Evolutionary conservation across 2,797 vertebrate genomes (phyloP).

Genomic region (Gallinago nigripennis): DNA sequence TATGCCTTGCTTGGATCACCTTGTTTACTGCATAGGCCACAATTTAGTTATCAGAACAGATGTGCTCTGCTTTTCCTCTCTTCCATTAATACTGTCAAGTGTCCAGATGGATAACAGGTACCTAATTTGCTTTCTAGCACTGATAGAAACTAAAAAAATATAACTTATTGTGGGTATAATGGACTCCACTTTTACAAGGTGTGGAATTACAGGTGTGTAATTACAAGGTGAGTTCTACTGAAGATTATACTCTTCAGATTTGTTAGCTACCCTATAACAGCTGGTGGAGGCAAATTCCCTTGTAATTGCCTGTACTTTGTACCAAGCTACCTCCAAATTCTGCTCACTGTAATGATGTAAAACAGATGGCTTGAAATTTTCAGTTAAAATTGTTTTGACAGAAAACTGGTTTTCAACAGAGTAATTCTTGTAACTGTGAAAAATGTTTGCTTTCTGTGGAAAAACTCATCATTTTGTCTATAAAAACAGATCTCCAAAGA

Average conservation of each 20-base stretch:
- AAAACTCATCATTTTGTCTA: neutral
- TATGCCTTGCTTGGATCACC: constrained; percentile 17
- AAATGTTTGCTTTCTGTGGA: neutral
- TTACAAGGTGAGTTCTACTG: neutral
- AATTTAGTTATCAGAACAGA: constrained; percentile 59
- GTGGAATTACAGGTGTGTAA: neutral
- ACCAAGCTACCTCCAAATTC: neutral
- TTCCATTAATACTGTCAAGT: constrained; percentile 45
- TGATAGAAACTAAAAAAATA: constrained; percentile 19
- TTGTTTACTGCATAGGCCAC: neutral
- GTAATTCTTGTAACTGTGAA: neutral
- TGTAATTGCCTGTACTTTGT: neutral
- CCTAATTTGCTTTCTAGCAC: constrained; percentile 14
- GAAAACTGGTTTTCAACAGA: constrained; percentile 1
- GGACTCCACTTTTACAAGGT: neutral
- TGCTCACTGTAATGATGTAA: neutral
- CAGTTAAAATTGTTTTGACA: constrained; percentile 36
- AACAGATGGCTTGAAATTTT: constrained; percentile 35
- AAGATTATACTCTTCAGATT: neutral
- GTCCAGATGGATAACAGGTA: constrained; percentile 49
- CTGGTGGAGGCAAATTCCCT: neutral
- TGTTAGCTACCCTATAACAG: neutral
- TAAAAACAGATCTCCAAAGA: neutral
- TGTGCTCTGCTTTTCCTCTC: constrained; percentile 10
- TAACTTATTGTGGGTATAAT: neutral